Evolutionary conservation across 2,113 vertebrate species (phyloP).

Genomic region (Enhydra lutris): DNA sequence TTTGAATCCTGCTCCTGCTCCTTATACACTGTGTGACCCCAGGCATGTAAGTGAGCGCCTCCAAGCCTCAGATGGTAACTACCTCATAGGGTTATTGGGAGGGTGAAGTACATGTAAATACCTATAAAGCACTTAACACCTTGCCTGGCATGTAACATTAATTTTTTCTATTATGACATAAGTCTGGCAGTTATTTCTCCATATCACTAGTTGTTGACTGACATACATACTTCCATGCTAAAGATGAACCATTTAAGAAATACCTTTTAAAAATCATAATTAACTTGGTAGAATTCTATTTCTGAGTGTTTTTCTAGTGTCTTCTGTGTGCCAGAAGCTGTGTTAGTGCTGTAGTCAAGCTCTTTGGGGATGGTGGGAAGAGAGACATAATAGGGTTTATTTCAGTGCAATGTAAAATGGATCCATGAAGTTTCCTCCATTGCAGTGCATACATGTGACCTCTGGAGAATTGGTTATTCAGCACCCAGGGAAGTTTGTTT

Average conservation of each 20-base stretch:
- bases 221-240: background rate
- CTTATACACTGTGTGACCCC: background rate
- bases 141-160: background rate
- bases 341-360: background rate
- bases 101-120: background rate
- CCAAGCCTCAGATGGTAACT: background rate
- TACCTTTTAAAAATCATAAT: background rate
- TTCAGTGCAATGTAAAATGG: background rate
- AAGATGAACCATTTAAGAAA: background rate
- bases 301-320: background rate
- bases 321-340: background rate
- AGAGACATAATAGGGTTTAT: background rate
- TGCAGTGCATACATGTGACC: rapidly evolving
- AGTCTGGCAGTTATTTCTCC: background rate
- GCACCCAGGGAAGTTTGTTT: background rate
- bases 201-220: background rate
- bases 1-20: background rate
- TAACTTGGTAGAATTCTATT: background rate
- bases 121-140: background rate
- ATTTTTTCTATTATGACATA: background rate
- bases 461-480: background rate
- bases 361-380: background rate
- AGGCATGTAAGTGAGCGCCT: background rate
- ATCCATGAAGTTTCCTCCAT: background rate
- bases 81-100: background rate